Conservation (phyloP, 1,140 invertebrate genomes). For the Tetramorium simillimum region DNA sequence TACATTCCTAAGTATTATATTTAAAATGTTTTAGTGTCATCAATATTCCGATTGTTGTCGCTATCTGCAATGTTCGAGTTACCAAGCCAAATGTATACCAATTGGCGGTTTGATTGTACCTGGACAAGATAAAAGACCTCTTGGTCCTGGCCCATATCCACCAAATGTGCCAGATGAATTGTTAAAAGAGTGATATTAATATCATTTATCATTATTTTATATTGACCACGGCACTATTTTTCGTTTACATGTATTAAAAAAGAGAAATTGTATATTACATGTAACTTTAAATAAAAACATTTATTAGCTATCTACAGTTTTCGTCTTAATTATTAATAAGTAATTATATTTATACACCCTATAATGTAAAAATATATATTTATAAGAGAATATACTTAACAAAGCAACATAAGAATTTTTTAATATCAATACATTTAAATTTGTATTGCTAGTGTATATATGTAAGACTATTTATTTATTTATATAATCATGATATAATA, state of each 20-base stretch:
- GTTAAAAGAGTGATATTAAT: no score
- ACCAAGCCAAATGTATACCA: no score
- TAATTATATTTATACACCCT: not conserved
- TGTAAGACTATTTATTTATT: conserved; percentile 9
- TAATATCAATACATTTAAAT: not conserved
- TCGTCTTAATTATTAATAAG: not conserved
- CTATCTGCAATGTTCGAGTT: not conserved
- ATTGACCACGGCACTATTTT: not conserved
- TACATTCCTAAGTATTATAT: not conserved
- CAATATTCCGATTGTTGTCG: conserved; percentile 58
- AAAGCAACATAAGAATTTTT: not conserved
- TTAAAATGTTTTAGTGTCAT: conserved; percentile 63
- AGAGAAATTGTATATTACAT: not conserved
- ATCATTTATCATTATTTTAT: not conserved
- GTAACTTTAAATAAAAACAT: conserved; percentile 1
- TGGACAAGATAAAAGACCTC: not conserved
- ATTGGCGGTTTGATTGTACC: not conserved
- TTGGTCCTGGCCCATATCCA: not conserved
- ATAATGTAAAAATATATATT: not conserved
- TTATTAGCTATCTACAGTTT: not conserved
- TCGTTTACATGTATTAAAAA: not conserved
- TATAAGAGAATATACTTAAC: not conserved
- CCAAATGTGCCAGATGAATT: not conserved
- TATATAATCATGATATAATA: not conserved
- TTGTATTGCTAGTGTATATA: not conserved